phyloP scores from a whole-genome alignment of 2,797 vertebrate genomes.

The Molossus molossus region DNA sequence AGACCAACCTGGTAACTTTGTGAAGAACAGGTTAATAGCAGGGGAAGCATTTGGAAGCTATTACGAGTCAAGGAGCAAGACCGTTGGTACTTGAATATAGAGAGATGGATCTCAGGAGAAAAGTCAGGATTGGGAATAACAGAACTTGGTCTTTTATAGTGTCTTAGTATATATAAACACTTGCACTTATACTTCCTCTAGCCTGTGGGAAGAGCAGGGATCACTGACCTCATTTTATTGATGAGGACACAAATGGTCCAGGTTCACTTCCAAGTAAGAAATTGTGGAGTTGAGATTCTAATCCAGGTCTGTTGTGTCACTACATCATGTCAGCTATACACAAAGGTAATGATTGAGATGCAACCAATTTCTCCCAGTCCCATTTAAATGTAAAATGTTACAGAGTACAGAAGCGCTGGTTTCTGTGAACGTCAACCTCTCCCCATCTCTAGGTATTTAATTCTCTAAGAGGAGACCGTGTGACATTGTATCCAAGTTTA shows the following conservation, averaged over 20 bases:
- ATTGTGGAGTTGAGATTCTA: not conserved
- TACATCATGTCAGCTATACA: not conserved
- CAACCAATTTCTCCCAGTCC: not conserved
- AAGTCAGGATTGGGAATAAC: not conserved
- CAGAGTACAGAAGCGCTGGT: not conserved
- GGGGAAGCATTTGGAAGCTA: conserved; percentile 1
- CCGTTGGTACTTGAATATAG: not conserved
- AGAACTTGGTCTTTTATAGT: not conserved
- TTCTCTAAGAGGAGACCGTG: not conserved
- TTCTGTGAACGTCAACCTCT: conserved; percentile 31
- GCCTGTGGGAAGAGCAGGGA: not conserved
- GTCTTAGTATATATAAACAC: conserved; percentile 6
- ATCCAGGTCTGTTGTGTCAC: not conserved
- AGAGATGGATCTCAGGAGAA: not conserved
- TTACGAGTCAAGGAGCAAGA: not conserved
- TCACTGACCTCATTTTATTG: not conserved
- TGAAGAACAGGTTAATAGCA: not conserved
- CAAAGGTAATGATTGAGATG: not conserved
- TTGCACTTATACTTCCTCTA: not conserved
- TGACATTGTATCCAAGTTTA: not conserved
- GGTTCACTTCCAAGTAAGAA: not conserved
- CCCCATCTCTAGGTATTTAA: not conserved
- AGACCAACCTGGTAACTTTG: not conserved
- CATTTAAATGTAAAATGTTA: not conserved
- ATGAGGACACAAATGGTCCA: not conserved